phyloP scores from a whole-genome alignment of 2,113 vertebrate species.

The Albula glossodonta region DNA sequence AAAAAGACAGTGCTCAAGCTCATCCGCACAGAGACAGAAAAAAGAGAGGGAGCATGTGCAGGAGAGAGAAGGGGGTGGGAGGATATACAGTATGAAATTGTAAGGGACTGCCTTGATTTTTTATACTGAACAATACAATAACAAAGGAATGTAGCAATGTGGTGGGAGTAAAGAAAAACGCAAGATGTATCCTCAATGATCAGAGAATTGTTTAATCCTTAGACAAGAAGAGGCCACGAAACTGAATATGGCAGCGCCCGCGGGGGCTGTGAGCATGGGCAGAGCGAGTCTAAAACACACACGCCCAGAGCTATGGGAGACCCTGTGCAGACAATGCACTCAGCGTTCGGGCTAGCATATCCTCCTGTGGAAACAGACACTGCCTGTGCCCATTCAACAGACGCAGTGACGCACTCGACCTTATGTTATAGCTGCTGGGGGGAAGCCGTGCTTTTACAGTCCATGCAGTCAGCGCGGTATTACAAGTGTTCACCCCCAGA shows the following conservation, averaged over 20 bases:
- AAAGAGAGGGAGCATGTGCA: background rate
- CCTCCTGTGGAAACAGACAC: background rate
- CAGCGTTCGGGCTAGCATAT: background rate
- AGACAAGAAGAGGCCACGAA: constrained; percentile 8
- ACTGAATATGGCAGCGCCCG: background rate
- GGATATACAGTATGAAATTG: background rate
- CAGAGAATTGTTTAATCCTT: background rate
- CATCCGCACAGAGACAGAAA: constrained; percentile 63
- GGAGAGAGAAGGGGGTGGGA: background rate
- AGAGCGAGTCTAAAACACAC: background rate
- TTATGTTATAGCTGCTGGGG: no score
- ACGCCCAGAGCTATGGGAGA: background rate
- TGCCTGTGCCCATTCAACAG: background rate
- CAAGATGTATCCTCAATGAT: constrained; percentile 1
- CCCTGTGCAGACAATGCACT: background rate
- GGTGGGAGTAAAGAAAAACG: background rate
- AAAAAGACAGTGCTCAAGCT: constrained; percentile 59
- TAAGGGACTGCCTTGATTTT: background rate
- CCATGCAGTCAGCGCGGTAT: no score
- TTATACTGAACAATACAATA: background rate
- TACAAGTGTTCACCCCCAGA: no score
- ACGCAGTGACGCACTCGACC: background rate
- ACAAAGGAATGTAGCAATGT: background rate
- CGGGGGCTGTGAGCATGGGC: background rate
- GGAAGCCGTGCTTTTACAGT: no score